A percentile compares a stretch with the other conserved stretches of the same genome.
phyloP scores from a whole-genome alignment of 2,113 vertebrate genomes.

The Synchiropus splendidus region DNA sequence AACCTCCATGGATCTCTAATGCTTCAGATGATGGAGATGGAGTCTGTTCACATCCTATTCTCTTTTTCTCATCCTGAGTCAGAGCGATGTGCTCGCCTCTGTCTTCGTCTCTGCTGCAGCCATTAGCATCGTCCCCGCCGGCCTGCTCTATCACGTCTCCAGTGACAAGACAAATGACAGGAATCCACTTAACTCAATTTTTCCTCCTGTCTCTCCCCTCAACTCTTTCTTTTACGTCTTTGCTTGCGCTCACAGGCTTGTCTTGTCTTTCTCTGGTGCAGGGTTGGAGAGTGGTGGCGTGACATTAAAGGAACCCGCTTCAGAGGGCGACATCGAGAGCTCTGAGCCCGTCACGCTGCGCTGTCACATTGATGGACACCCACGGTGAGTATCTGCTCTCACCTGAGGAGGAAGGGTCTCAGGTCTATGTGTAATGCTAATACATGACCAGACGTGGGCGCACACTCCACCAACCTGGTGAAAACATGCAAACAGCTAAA shows the following conservation, averaged over 20 bases:
- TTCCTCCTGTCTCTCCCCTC: constrained; percentile 23
- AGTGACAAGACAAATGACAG: constrained; percentile 7
- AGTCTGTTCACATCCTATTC: background rate
- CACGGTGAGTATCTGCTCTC: constrained; percentile 74
- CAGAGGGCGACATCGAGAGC: constrained; percentile 78
- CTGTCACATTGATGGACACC: constrained; percentile 92
- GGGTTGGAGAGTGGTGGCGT: constrained; percentile 88
- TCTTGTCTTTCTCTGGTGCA: constrained; percentile 42
- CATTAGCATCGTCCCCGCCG: constrained; percentile 22
- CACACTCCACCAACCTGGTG: no score
- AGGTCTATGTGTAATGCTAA: constrained; percentile 5
- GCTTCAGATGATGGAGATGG: no score
- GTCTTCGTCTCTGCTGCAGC: constrained; percentile 1
- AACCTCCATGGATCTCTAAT: no score
- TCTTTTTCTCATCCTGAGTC: constrained; percentile 6
- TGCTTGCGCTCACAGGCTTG: constrained; percentile 7
- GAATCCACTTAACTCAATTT: constrained; percentile 39
- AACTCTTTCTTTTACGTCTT: constrained; percentile 2
- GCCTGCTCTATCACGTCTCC: constrained; percentile 3
- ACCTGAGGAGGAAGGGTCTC: constrained; percentile 8
- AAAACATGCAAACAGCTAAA: no score
- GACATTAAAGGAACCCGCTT: constrained; percentile 78
- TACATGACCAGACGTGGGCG: background rate
- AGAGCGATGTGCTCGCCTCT: constrained; percentile 9
- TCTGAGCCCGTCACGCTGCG: constrained; percentile 76